phyloP scores from a whole-genome alignment of 1,140 invertebrate genomes.

The Drosophila bocki region DNA sequence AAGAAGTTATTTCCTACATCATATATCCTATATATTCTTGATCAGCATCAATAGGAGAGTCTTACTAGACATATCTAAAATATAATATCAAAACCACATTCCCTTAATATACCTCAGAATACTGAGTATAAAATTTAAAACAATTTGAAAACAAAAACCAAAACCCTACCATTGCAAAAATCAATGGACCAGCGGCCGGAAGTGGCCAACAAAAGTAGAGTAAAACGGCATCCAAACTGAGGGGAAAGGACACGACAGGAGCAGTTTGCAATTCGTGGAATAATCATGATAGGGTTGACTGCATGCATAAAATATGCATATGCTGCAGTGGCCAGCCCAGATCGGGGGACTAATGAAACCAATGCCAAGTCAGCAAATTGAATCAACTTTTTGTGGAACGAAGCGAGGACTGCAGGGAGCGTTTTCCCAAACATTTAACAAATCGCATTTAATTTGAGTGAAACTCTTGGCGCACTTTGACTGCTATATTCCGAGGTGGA shows the following conservation, averaged over 20 bases:
- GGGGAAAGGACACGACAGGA: background rate
- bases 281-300: conserved; percentile 58
- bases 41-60: too few species aligned
- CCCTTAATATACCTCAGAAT: too few species aligned
- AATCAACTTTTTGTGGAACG: conserved; percentile 50
- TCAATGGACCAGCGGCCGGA: conserved; percentile 40
- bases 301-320: conserved; percentile 44
- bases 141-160: background rate
- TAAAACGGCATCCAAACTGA: background rate
- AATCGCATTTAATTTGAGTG: conserved; percentile 50
- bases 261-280: conserved; percentile 30
- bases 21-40: too few species aligned
- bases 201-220: conserved; percentile 2
- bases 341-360: conserved; percentile 57
- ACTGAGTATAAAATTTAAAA: background rate
- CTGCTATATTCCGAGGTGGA: background rate
- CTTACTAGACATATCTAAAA: too few species aligned
- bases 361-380: conserved; percentile 67
- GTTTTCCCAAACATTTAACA: conserved; percentile 39
- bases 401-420: background rate
- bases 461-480: conserved; percentile 18
- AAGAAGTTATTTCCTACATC: too few species aligned
- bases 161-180: conserved; percentile 47
- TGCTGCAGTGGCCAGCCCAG: conserved; percentile 30
- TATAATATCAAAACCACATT: background rate